phyloP scores from a whole-genome alignment of 2,113 vertebrate genomes.

The Catagonus wagneri region DNA sequence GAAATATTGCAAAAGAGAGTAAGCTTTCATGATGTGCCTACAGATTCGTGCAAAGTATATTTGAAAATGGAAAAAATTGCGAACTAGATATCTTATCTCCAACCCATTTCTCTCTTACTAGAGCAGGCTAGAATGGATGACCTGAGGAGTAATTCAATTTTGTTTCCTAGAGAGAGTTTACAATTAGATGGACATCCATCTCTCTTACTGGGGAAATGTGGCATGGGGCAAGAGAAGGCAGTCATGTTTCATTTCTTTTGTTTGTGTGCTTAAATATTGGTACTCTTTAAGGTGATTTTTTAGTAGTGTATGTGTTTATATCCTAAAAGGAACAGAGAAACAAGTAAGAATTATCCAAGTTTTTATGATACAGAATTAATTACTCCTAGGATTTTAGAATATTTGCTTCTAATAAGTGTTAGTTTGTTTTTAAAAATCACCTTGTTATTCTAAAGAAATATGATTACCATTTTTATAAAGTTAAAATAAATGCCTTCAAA shows the following conservation, averaged over 20 bases:
- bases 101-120: neutral
- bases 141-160: neutral
- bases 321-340: neutral
- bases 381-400: neutral
- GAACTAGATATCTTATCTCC: neutral
- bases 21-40: neutral
- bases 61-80: constrained; percentile 8
- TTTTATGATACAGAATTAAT: neutral
- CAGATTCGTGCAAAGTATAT: neutral
- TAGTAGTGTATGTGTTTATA: neutral
- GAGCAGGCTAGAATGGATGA: neutral
- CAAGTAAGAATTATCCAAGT: neutral
- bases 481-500: neutral
- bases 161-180: neutral
- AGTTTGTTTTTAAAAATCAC: neutral
- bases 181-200: neutral
- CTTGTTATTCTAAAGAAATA: neutral
- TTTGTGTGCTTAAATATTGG: neutral
- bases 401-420: neutral
- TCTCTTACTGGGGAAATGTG: neutral
- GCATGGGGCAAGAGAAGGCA: neutral
- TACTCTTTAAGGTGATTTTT: neutral
- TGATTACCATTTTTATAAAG: neutral
- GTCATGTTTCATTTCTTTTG: neutral
- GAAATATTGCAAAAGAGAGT: neutral